Evolutionary conservation across 1,140 invertebrate species (phyloP).

Genomic region (Pantala flavescens): DNA sequence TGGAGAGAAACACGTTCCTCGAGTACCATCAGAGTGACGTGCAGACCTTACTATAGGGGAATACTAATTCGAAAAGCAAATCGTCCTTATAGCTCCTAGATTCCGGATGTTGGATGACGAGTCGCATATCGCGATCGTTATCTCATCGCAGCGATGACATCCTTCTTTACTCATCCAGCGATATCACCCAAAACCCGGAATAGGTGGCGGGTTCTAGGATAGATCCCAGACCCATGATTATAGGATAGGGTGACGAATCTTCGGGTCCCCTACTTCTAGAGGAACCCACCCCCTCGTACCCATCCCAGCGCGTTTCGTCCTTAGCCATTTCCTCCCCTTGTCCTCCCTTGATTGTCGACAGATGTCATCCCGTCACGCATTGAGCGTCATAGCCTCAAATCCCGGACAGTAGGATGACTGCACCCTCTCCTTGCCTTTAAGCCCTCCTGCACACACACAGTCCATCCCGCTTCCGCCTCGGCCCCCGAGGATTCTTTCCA

Average conservation of each 20-base stretch:
- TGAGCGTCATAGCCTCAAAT: background rate
- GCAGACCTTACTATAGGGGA: too few relatives aligned
- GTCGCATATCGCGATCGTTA: too few relatives aligned
- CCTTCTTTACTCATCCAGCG: too few relatives aligned
- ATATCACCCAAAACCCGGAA: too few relatives aligned
- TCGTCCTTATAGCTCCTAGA: too few relatives aligned
- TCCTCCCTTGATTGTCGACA: background rate
- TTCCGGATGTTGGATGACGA: too few relatives aligned
- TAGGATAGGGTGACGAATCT: background rate
- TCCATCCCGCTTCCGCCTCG: background rate
- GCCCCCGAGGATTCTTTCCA: background rate
- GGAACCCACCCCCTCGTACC: background rate
- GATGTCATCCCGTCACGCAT: constrained; percentile 3
- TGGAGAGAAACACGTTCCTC: too few relatives aligned
- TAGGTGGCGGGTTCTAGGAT: too few relatives aligned
- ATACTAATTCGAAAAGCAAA: too few relatives aligned
- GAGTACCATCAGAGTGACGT: too few relatives aligned
- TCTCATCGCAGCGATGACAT: too few relatives aligned
- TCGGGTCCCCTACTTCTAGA: background rate
- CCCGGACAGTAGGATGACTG: background rate
- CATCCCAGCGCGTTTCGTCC: too few relatives aligned
- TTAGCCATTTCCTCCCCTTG: background rate
- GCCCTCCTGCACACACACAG: background rate
- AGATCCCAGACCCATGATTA: background rate
- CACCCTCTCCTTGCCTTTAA: background rate